Percentiles rank a stretch among this genome's conserved stretches.
phyloP scores from a whole-genome alignment of 2,797 vertebrate genomes.

The Microhierax caerulescens region DNA sequence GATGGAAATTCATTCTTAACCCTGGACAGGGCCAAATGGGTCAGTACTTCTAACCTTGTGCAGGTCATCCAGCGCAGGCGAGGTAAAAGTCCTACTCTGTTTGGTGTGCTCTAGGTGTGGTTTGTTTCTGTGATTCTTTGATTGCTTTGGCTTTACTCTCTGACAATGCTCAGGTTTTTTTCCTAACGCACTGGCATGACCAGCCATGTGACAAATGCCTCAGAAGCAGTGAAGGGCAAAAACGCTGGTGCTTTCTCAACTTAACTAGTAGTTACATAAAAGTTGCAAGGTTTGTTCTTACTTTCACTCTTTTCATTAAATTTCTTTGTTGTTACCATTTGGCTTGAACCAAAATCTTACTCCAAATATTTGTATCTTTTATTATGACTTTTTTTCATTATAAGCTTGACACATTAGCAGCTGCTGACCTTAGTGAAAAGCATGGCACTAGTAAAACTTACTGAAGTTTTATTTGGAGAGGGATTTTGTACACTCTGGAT shows the following conservation, averaged over 20 bases:
- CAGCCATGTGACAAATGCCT: background rate
- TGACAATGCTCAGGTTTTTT: background rate
- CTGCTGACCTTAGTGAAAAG: background rate
- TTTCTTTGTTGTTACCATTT: background rate
- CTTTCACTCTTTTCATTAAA: background rate
- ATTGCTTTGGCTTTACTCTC: background rate
- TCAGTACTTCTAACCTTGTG: slow-evolving; percentile 82
- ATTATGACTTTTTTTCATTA: background rate
- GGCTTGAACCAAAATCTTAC: background rate
- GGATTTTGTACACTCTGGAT: background rate
- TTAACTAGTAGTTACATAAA: background rate
- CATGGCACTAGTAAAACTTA: background rate
- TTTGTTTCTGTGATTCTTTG: background rate
- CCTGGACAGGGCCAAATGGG: slow-evolving; percentile 80
- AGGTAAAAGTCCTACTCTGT: slow-evolving; percentile 12
- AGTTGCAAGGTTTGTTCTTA: background rate
- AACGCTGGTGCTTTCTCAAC: background rate
- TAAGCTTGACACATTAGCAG: background rate
- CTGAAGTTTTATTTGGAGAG: background rate
- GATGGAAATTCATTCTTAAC: slow-evolving; percentile 76
- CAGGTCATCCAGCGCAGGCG: slow-evolving; percentile 57
- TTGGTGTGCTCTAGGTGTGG: slow-evolving; percentile 22
- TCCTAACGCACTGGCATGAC: background rate
- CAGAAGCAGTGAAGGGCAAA: background rate
- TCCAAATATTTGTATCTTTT: background rate